These are phyloP conservation scores for Ginglymostoma cirratum DNA, from an alignment of 2,113 vertebrate genomes.

Conservation along the genomic window DNA sequence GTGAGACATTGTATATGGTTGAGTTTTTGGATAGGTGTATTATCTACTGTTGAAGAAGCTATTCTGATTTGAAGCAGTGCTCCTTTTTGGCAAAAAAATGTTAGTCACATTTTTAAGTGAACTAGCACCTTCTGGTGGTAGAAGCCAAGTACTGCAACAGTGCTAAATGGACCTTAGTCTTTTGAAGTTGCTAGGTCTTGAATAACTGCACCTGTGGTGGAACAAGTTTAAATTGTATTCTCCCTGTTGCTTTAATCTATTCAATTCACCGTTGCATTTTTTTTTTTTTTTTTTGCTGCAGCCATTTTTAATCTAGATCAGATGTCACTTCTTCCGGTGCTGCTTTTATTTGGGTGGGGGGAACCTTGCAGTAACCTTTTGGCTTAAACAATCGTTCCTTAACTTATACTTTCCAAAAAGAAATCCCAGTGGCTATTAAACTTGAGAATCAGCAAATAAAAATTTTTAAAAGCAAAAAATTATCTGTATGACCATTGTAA, in stretches of 20 bases:
- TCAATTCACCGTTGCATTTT: neutral
- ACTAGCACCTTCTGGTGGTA: conserved; percentile 18
- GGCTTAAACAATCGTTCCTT: neutral
- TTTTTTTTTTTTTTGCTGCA: neutral
- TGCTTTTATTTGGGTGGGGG: neutral
- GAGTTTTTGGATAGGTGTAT: neutral
- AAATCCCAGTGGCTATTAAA: neutral
- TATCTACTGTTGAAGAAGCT: neutral
- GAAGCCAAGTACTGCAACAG: neutral
- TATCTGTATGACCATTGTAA: conserved; percentile 23
- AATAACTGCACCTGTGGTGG: neutral
- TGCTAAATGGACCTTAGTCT: neutral
- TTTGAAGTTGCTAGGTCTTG: neutral
- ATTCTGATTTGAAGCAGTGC: neutral
- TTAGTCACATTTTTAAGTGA: neutral
- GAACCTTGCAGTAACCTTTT: neutral
- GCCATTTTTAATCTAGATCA: neutral
- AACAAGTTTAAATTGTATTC: neutral
- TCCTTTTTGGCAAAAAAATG: neutral
- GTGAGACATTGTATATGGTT: neutral
- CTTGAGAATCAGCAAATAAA: neutral
- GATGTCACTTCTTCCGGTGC: neutral
- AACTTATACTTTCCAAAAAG: neutral
- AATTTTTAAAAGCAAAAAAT: conserved; percentile 3
- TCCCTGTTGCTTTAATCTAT: neutral